Base-by-base conservation (phyloP, 2,888 invertebrate species). In the Rhamphomyia laevipes region DNA sequence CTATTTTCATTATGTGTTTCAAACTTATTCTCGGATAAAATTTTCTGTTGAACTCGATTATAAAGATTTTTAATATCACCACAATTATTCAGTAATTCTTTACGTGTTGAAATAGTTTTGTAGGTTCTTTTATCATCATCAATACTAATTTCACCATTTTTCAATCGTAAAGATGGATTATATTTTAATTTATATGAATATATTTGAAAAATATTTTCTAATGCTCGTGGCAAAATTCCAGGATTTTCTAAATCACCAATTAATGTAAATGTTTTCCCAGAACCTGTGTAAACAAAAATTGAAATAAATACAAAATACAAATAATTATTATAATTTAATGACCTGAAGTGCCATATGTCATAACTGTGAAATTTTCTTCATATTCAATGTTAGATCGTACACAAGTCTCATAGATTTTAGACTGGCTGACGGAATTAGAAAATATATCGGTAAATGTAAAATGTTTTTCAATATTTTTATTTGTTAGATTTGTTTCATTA, bases 191-290 rank as follows among this genome's bases (percentile, higher is more conserved):
- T 63, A 0, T 51, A 37, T 0, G 53, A 51, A 43, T 67, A 64
- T 7, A 62, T 44, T 2, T 59, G 56, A 41, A 74, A 76, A 2
- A 76, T 58, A 52, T 75, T 71, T 49, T 73, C 77, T n/a, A 84
- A 66, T 0, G 78, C 68, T 33, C 79, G 70, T 2, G 78, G 78
- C 45, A 84, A 70, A 13, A 85, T 71, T 0, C 85, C 85, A n/a
- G 81, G 80, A 53, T 77, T 70, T 1, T 66, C 63, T 3, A 72
- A 66, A 44, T 74, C 74, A 4, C 83, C 83, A 12, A 45, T 82
- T 37, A 90, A 72, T 0, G 90, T 89, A 61, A 79, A 86, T 0
- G 90, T 88, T 67, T 92, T 92, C 23, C 94, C 94, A 0, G 92
- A 87, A 49, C 89, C 89, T 35, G 3, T n/a, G n/a, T 13, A 33